These are phyloP conservation scores for Saturnia japonica DNA, from an alignment of 2,888 invertebrate species.

Conservation along the genomic window DNA sequence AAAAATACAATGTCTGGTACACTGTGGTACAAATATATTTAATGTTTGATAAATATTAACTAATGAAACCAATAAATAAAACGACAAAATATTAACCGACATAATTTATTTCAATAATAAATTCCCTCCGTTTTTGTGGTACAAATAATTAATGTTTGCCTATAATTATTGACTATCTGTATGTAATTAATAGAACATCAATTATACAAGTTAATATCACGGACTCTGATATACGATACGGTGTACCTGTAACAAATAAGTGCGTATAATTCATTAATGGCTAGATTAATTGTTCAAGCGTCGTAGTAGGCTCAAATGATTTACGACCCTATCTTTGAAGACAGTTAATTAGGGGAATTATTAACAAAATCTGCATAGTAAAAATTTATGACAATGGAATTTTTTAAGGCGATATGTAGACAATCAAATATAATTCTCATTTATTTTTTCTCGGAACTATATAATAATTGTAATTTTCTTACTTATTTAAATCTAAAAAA, in stretches of 20 bases:
- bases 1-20: no score
- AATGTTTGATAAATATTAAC: not conserved
- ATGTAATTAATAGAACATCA: conserved; percentile 37
- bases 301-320: not conserved
- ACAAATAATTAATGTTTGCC: conserved; percentile 20
- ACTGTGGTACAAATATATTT: no score
- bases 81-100: conserved; percentile 17
- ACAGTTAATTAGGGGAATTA: not conserved
- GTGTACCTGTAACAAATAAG: conserved; percentile 49
- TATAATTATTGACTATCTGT: conserved; percentile 36
- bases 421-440: no score
- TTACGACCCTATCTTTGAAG: not conserved
- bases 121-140: conserved; percentile 23
- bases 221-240: conserved; percentile 31
- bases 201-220: conserved; percentile 37
- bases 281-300: conserved; percentile 10
- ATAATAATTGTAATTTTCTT: no score
- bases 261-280: not conserved
- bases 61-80: not conserved
- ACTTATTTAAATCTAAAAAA: no score
- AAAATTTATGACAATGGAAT: not conserved
- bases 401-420: no score
- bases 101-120: conserved; percentile 40
- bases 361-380: not conserved
- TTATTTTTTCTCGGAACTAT: no score